Conservation (phyloP, 2,888 invertebrate species). For the Girardia tigrina region DNA sequence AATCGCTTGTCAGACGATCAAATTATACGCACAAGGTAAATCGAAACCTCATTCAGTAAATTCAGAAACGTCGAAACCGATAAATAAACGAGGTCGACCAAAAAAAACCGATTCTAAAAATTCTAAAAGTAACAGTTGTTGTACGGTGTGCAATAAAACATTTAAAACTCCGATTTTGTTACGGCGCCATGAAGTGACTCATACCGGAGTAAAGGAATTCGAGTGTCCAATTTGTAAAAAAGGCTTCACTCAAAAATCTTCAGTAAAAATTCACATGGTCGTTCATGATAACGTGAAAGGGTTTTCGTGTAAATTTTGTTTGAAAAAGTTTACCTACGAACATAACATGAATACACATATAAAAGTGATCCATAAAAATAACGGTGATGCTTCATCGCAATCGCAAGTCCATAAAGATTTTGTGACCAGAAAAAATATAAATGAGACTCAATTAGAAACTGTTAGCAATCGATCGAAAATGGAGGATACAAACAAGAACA, state of each 20-base stretch:
- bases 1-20: slow-evolving; percentile 8
- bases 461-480: background rate
- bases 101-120: background rate
- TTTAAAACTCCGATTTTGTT: slow-evolving; percentile 26
- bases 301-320: slow-evolving; percentile 6
- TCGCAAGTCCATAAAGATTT: background rate
- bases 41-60: background rate
- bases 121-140: background rate
- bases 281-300: slow-evolving; percentile 16
- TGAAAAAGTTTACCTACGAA: background rate
- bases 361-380: slow-evolving; percentile 4
- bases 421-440: background rate
- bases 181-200: slow-evolving; percentile 21
- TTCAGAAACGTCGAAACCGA: background rate
- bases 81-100: background rate
- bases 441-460: background rate
- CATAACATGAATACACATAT: slow-evolving; percentile 17
- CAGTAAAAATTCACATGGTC: slow-evolving; percentile 29
- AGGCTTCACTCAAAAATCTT: slow-evolving; percentile 30
- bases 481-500: background rate
- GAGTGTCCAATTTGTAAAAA: slow-evolving; percentile 28
- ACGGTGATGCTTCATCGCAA: background rate
- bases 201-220: slow-evolving; percentile 12
- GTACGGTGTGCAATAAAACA: background rate
- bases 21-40: background rate